Evolutionary conservation across 2,113 vertebrate species (phyloP).

Genomic region (Zosterops lateralis): DNA sequence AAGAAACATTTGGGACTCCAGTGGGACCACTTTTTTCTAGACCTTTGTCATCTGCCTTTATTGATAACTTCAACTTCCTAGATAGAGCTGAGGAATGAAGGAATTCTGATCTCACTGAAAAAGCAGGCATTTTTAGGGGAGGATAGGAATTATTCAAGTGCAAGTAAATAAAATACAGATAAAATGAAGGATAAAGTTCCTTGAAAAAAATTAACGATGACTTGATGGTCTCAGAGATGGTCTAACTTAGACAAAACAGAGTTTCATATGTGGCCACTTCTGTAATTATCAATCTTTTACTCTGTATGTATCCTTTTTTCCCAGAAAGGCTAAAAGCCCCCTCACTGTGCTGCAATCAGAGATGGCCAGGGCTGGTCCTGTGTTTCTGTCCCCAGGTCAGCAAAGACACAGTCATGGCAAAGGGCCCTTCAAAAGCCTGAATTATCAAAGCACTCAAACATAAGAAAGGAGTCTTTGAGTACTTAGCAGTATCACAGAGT

Average conservation of each 20-base stretch:
- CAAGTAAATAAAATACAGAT: neutral
- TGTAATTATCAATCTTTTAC: neutral
- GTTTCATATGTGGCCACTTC: neutral
- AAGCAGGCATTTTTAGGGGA: neutral
- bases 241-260: neutral
- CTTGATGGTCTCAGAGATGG: neutral
- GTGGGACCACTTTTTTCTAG: neutral
- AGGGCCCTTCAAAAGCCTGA: neutral
- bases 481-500: neutral
- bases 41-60: neutral
- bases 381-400: fast-evolving
- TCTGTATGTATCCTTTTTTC: neutral
- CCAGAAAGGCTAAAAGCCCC: neutral
- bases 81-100: neutral
- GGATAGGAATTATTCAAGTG: neutral
- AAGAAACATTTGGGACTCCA: neutral
- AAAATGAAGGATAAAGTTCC: neutral
- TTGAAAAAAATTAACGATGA: neutral
- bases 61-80: neutral
- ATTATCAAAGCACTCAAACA: neutral
- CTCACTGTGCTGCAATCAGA: neutral
- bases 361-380: neutral
- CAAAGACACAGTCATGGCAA: neutral
- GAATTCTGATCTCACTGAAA: neutral
- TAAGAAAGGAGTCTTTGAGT: neutral